phyloP scores from a whole-genome alignment of 2,888 invertebrate species.

The Spodoptera littoralis region DNA sequence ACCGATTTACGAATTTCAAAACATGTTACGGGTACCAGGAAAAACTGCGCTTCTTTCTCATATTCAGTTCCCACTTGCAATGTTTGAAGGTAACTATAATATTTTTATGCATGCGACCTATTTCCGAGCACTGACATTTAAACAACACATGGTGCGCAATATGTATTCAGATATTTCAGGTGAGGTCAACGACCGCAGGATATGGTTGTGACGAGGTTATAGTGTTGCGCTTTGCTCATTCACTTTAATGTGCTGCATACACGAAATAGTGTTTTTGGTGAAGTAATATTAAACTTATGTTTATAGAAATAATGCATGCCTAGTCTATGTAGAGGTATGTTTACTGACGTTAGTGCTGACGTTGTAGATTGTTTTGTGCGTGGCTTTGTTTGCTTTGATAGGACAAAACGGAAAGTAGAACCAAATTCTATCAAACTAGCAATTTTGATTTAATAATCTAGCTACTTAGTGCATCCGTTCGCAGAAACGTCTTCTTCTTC shows the following conservation, averaged over 20 bases:
- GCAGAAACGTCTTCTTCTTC: too few relatives aligned
- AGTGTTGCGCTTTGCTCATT: constrained; percentile 19
- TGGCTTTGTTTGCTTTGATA: not conserved
- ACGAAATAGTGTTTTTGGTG: constrained; percentile 11
- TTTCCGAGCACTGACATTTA: constrained; percentile 63
- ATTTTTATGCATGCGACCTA: constrained; percentile 62
- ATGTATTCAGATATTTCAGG: constrained; percentile 66
- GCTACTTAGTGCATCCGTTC: too few relatives aligned
- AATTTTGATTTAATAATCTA: too few relatives aligned
- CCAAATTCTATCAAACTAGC: too few relatives aligned
- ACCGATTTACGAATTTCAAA: constrained; percentile 28
- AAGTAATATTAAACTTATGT: too few relatives aligned
- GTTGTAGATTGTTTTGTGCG: too few relatives aligned
- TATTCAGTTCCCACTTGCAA: constrained; percentile 31
- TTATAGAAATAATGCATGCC: too few relatives aligned
- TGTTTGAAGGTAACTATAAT: constrained; percentile 47
- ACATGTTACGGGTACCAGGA: constrained; percentile 13
- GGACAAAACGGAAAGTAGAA: too few relatives aligned
- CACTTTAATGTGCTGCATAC: constrained; percentile 22
- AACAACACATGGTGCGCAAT: constrained; percentile 61
- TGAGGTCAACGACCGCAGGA: constrained; percentile 58
- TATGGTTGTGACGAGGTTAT: constrained; percentile 34
- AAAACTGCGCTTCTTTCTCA: constrained; percentile 30
- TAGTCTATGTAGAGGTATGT: too few relatives aligned
- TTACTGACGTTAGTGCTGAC: too few relatives aligned